A percentile compares a stretch with the other conserved stretches of the same genome.
phyloP scores from a whole-genome alignment of 2,113 vertebrate species.

The Thymallus thymallus region DNA sequence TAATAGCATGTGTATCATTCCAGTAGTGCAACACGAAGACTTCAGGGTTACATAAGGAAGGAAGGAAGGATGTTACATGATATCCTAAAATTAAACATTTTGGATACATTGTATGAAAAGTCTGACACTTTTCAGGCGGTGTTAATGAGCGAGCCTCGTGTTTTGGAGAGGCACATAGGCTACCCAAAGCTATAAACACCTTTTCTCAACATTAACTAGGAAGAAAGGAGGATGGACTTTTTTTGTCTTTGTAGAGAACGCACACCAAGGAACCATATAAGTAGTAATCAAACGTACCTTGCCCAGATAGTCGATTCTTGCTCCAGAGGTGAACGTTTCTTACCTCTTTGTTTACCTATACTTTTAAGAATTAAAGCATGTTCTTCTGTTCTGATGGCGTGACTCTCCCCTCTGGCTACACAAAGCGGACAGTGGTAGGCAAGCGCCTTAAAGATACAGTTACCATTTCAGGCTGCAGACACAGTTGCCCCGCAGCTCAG shows the following conservation, averaged over 20 bases:
- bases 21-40: background rate
- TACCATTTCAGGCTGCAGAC: constrained; percentile 53
- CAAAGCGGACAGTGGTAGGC: constrained; percentile 56
- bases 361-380: constrained; percentile 48
- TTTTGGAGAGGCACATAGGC: background rate
- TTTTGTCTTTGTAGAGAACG: background rate
- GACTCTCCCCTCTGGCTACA: constrained; percentile 58
- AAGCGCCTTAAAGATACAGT: constrained; percentile 74
- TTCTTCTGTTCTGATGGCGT: constrained; percentile 57
- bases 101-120: background rate
- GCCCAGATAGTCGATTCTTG: background rate
- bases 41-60: background rate
- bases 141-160: background rate
- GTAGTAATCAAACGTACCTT: background rate
- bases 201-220: background rate
- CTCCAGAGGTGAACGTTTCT: constrained; percentile 9
- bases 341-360: constrained; percentile 48
- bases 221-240: background rate
- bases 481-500: constrained; percentile 2
- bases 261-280: background rate
- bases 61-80: background rate
- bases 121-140: background rate
- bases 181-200: background rate
- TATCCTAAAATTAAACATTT: background rate
- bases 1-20: background rate